Evolutionary conservation across 2,888 invertebrate species (phyloP).

Genomic region (Plagiodera versicolora): DNA sequence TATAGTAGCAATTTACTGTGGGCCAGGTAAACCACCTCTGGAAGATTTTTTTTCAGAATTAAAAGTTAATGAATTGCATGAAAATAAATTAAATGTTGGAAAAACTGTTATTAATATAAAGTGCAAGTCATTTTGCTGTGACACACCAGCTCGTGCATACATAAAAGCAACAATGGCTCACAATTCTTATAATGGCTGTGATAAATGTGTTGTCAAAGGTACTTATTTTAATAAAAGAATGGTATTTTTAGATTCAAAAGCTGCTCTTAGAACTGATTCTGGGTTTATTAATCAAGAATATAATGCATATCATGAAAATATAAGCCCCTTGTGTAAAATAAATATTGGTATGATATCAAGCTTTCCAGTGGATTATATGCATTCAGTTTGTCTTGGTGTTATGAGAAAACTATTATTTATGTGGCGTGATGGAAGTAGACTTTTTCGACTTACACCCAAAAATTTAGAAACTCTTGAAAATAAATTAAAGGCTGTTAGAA

Average conservation of each 20-base stretch:
- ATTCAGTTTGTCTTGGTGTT: constrained; percentile 9
- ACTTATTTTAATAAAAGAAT: constrained; percentile 28
- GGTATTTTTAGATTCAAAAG: constrained; percentile 31
- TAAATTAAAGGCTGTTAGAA: neutral
- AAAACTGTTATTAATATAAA: constrained; percentile 7
- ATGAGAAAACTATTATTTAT: constrained; percentile 8
- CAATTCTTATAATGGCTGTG: constrained; percentile 21
- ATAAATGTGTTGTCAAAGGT: constrained; percentile 32
- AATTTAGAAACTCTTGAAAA: constrained; percentile 8
- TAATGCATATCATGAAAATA: constrained; percentile 31
- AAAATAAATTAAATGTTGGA: constrained; percentile 5
- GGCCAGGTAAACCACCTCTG: constrained; percentile 8
- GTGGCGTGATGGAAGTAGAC: neutral
- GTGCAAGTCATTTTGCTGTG: constrained; percentile 9
- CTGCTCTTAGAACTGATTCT: constrained; percentile 29
- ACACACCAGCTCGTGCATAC: constrained; percentile 13
- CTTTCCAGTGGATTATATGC: constrained; percentile 12
- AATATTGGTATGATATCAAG: constrained; percentile 12
- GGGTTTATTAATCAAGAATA: constrained; percentile 16
- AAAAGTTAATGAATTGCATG: constrained; percentile 10
- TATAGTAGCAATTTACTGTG: constrained; percentile 8
- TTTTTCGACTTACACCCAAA: neutral
- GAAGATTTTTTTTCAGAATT: constrained; percentile 7
- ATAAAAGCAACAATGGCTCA: constrained; percentile 12
- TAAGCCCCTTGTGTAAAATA: constrained; percentile 22